A percentile compares a stretch with the other conserved stretches of the same genome.
These are phyloP conservation scores for Tupaia chinensis DNA, from an alignment of 2,113 vertebrate genomes.

Conservation along the genomic window DNA sequence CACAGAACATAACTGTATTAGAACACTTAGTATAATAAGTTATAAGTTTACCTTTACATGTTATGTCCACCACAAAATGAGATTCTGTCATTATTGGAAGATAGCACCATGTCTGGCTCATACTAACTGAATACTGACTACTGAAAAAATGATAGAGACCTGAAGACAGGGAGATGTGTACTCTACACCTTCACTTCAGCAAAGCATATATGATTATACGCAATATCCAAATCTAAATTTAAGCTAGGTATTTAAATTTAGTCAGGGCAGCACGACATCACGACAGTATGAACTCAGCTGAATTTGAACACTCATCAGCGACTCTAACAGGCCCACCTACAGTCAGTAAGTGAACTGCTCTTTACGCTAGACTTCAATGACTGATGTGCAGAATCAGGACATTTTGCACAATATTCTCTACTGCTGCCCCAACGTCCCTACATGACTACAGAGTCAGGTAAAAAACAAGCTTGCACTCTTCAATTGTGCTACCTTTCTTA, in stretches of 20 bases:
- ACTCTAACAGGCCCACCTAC: neutral
- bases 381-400: neutral
- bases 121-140: neutral
- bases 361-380: neutral
- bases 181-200: neutral
- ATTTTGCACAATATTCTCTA: neutral
- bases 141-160: neutral
- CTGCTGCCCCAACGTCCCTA: neutral
- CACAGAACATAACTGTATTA: neutral
- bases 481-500: neutral
- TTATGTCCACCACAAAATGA: neutral
- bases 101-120: neutral
- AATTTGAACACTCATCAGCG: neutral
- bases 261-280: neutral
- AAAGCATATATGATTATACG: neutral
- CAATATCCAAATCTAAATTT: slow-evolving; percentile 23
- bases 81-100: neutral
- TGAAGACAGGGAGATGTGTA: neutral
- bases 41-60: neutral
- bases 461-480: neutral
- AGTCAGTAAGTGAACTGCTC: neutral
- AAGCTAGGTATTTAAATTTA: neutral
- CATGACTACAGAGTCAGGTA: neutral
- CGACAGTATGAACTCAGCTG: neutral
- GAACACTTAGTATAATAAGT: neutral